Base-by-base conservation (phyloP, 2,888 invertebrate species). In the Dryocosmus kuriphilus region DNA sequence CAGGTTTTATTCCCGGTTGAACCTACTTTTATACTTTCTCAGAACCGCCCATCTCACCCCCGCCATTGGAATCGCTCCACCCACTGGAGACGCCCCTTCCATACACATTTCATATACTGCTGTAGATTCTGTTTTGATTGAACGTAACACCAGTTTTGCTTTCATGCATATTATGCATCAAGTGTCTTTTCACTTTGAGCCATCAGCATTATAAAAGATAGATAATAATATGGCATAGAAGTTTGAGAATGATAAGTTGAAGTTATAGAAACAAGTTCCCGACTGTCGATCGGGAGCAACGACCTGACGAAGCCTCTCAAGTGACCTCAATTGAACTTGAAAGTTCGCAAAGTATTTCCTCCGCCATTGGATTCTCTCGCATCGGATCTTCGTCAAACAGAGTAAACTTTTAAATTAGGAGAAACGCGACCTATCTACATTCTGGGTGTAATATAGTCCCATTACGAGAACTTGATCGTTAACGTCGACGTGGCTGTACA, bases 251-350 rank as follows among this genome's bases (percentile, higher is more conserved):
- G 60, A 60, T 6, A 24, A 16, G 16, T 60, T 60, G 24, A 11
- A 60, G 27, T 60, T 60, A 27, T 16, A 27, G 60, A 60, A 24
- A 60, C 14, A 60, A 60, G 27, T 24, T 27, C 27, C 16, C 27
- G 22, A 27, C 27, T 60, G 60, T 60, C 60, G 27, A 24, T 14
- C 16, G 22, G 60, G 60, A 60, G 60, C 60, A 60, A 27, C 24
- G 60, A 60, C 60, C 60, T 60, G 16, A 22, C 55, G 55, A 57
- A 60, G 14, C 22, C 60, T 16, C 24, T 60, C 22, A 27, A 60
- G 27, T 60, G 27, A 60, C 60, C 60, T 60, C 32, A 35, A 63
- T 35, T 63, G 32, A 63, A 63, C 35, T 63, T 32, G 63, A 63
- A 63, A 63, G n/a, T 35, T n/a, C n/a, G 63, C 9, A 63, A 35